A percentile compares a stretch with the other conserved stretches of the same genome.
phyloP scores from a whole-genome alignment of 2,888 invertebrate species.

The Nymphalis c-album region DNA sequence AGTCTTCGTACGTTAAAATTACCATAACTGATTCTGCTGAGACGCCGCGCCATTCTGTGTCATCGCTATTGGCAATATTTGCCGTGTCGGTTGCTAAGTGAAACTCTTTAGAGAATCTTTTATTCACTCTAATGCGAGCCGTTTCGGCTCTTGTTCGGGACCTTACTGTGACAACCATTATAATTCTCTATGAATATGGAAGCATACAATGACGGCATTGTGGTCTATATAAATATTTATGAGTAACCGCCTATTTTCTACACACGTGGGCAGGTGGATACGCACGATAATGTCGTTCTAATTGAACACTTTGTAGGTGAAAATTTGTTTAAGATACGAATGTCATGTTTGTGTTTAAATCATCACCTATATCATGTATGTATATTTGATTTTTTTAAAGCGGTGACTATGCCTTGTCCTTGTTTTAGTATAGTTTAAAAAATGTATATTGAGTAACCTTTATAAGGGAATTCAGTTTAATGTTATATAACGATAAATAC shows the following conservation, averaged over 20 bases:
- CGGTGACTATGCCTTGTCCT: too few relatives aligned
- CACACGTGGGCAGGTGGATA: slow-evolving; percentile 76
- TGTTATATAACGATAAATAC: slow-evolving; percentile 71
- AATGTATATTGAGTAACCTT: slow-evolving; percentile 20
- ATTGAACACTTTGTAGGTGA: slow-evolving; percentile 71
- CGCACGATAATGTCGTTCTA: slow-evolving; percentile 74
- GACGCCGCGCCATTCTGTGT: slow-evolving; percentile 59
- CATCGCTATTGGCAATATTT: slow-evolving; percentile 64
- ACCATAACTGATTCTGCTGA: slow-evolving; percentile 57
- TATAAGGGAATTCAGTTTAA: slow-evolving; percentile 43
- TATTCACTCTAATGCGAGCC: slow-evolving; percentile 72
- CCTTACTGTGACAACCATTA: slow-evolving; percentile 78
- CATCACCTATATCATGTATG: slow-evolving; percentile 24
- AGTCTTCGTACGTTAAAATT: slow-evolving; percentile 45
- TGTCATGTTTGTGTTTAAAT: neutral
- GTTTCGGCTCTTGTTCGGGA: slow-evolving; percentile 77
- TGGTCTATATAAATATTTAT: slow-evolving; percentile 77
- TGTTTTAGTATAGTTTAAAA: neutral
- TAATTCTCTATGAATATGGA: slow-evolving; percentile 77
- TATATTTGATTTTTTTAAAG: neutral
- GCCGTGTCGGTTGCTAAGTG: slow-evolving; percentile 73
- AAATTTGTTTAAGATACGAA: slow-evolving; percentile 65
- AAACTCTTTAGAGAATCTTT: slow-evolving; percentile 71
- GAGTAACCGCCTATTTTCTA: slow-evolving; percentile 75
- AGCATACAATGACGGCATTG: slow-evolving; percentile 76